Evolutionary conservation across 2,113 vertebrate genomes (phyloP).

Genomic region (Bubo bubo): DNA sequence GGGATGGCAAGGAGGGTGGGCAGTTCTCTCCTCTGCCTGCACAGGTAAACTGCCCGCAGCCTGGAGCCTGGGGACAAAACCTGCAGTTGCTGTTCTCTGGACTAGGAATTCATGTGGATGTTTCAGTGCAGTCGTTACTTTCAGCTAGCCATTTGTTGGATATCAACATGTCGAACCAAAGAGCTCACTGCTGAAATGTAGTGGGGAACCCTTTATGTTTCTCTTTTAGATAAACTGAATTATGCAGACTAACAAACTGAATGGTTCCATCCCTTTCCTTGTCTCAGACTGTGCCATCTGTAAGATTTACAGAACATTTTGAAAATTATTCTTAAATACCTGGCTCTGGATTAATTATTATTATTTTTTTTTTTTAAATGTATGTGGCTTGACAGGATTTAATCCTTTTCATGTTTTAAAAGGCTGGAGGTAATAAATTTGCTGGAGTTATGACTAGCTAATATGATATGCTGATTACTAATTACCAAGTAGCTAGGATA

Average conservation of each 20-base stretch:
- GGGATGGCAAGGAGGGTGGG: not conserved
- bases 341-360: not conserved
- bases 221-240: not conserved
- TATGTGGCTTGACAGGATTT: not conserved
- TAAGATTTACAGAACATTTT: not conserved
- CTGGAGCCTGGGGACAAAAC: not conserved
- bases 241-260: not conserved
- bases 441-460: not conserved
- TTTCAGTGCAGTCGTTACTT: not conserved
- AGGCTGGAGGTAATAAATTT: not conserved
- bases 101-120: not conserved
- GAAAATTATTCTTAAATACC: not conserved
- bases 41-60: not conserved
- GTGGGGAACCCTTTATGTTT: not conserved
- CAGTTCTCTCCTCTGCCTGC: not conserved
- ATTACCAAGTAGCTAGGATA: slow-evolving; percentile 6
- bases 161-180: not conserved
- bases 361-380: not conserved
- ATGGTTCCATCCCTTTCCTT: not conserved
- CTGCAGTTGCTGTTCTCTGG: not conserved
- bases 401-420: slow-evolving; percentile 7
- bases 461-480: not conserved
- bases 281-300: not conserved
- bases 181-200: not conserved
- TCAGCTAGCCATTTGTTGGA: not conserved